Percentiles rank a stretch among this genome's conserved stretches.
These are phyloP conservation scores for Eidolon helvum DNA, from an alignment of 2,113 vertebrate genomes.

Conservation along the genomic window DNA sequence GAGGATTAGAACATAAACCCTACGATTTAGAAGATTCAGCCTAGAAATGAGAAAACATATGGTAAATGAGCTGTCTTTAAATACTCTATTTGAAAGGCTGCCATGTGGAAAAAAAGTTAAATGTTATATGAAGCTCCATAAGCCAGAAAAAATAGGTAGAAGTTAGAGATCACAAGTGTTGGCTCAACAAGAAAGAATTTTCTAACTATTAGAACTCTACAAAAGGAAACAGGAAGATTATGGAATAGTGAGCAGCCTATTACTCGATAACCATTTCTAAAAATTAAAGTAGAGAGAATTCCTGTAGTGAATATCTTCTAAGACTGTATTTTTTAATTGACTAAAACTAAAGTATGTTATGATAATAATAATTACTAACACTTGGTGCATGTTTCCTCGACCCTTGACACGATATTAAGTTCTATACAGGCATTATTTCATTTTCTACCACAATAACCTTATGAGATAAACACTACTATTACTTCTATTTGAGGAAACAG, in stretches of 20 bases:
- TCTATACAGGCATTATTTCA: not conserved
- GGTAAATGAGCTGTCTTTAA: constrained; percentile 36
- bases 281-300: not conserved
- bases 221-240: not conserved
- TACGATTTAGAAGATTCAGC: not conserved
- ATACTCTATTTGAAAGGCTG: not conserved
- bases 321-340: not conserved
- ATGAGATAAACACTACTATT: not conserved
- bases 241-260: not conserved
- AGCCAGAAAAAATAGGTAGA: not conserved
- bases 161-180: not conserved
- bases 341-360: not conserved
- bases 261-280: not conserved
- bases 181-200: not conserved
- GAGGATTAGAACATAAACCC: not conserved
- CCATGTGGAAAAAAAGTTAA: not conserved
- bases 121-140: not conserved
- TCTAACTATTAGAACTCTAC: not conserved
- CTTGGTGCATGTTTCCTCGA: not conserved
- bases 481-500: not conserved
- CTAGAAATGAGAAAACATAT: not conserved
- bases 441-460: not conserved
- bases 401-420: not conserved
- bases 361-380: not conserved
- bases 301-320: not conserved